Evolutionary conservation across 2,888 invertebrate species (phyloP).

Genomic region (Chymomyza fuscimana): DNA sequence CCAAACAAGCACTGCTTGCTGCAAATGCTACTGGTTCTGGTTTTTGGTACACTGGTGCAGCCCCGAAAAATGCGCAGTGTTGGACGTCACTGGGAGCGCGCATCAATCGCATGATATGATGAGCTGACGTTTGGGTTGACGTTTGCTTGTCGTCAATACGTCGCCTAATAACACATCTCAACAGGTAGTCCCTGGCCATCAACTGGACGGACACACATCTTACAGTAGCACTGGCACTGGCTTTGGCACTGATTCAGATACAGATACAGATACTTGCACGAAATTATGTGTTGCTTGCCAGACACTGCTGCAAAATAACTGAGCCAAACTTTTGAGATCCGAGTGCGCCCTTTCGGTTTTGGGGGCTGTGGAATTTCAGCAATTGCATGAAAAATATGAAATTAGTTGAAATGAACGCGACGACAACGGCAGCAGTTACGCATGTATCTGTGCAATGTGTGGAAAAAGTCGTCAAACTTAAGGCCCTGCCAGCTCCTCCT

Average conservation of each 20-base stretch:
- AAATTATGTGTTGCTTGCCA: conserved; percentile 17
- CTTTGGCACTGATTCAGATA: not conserved
- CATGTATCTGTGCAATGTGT: conserved; percentile 36
- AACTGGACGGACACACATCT: conserved; percentile 34
- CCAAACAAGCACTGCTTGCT: conserved; percentile 37
- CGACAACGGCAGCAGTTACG: not conserved
- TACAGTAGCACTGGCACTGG: conserved; percentile 28
- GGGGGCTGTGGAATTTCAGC: conserved; percentile 66
- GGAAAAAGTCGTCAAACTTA: conserved; percentile 56
- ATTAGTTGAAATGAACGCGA: conserved; percentile 62
- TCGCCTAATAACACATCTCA: conserved; percentile 79
- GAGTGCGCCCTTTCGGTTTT: conserved; percentile 31
- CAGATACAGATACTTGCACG: conserved; percentile 26
- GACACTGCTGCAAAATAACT: not conserved
- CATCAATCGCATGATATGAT: conserved; percentile 72
- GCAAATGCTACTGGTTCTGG: conserved; percentile 13
- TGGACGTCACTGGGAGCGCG: conserved; percentile 33
- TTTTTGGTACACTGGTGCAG: conserved; percentile 35
- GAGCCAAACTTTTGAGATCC: not conserved
- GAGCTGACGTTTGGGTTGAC: conserved; percentile 78
- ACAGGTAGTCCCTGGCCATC: conserved; percentile 76
- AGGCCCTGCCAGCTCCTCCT: not conserved
- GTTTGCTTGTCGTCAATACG: conserved; percentile 79
- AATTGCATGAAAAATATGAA: conserved; percentile 78
- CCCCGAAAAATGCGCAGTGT: conserved; percentile 28